Evolutionary conservation across 2,113 vertebrate species (phyloP), one percentile per base, ranked within the genome.

Genomic region (Cynoglossus semilaevis): DNA sequence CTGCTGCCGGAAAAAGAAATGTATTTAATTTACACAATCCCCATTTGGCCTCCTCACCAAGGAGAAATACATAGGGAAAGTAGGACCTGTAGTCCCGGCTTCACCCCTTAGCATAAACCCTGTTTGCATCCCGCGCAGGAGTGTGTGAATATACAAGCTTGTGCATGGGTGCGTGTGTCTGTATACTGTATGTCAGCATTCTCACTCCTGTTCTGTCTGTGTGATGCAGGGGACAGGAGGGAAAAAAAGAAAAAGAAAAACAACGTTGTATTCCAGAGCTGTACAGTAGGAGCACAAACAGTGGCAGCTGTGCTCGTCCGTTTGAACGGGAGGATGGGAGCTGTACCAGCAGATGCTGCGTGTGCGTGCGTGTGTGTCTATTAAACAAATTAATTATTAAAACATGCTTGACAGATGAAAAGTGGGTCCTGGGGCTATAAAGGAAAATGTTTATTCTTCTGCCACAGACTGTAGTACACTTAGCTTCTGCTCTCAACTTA

Each of bases 381-480:
- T 90, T 90, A 91, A 90, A 87, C 85, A 88, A 85, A 90, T 91
- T 86, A 90, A 92, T 91, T 91, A 91, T 90, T 91, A 89, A 91
- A 91, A 88, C 85, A 88, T 90, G 88, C 86, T 88, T 90, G 89
- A 91, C 89, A 91, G 89, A 90, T 90, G 88, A 92, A 91, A 90
- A 90, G 84, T 89, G 87, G 84, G 88, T 88, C 90, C 88, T 90
- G 73, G 1, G 89, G 89, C 85, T 84, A 87, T 88, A 87, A 86
- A 83, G 83, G 83, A 90, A 87, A 89, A 85, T 90, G 89, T 91
- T 91, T 91, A 89, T 91, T 91, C 88, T 90, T 89, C 88, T 90
- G 88, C 89, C 91, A 90, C 81, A 81, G 87, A 85, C 85, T 85
- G 71, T 87, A 86, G 77, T 90, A 67, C 83, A 87, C 86, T 90